phyloP scores from a whole-genome alignment of 2,888 invertebrate species.

The Pollenia angustigena region DNA sequence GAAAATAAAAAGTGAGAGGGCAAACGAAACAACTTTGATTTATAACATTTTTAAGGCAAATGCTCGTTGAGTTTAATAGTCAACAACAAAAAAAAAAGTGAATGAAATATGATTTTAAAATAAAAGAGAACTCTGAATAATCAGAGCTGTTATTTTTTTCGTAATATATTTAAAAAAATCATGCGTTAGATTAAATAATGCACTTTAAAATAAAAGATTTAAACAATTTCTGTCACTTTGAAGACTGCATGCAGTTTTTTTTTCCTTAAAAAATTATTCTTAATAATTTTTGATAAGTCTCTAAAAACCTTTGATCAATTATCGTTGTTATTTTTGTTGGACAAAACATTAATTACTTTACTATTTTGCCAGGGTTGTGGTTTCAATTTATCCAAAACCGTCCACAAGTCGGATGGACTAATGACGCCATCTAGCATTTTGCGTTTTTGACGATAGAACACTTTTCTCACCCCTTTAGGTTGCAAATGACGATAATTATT shows the following conservation, averaged over 20 bases:
- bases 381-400: background rate
- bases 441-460: slow-evolving; percentile 64
- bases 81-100: background rate
- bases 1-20: background rate
- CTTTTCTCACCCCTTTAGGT: slow-evolving; percentile 69
- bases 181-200: too few species aligned
- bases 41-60: background rate
- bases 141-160: too few species aligned
- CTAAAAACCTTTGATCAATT: background rate
- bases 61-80: background rate
- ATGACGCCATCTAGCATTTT: slow-evolving; percentile 47
- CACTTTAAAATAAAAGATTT: too few species aligned
- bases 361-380: too few species aligned
- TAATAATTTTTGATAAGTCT: background rate
- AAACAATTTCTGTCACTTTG: background rate
- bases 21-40: slow-evolving; percentile 5
- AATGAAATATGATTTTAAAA: background rate
- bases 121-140: background rate
- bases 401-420: background rate
- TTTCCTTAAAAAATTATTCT: background rate
- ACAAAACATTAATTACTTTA: background rate
- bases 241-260: too few species aligned
- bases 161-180: too few species aligned
- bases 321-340: background rate
- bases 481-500: slow-evolving; percentile 75